Base-by-base conservation (phyloP, 2,797 vertebrate species). In the Dallia pectoralis region DNA sequence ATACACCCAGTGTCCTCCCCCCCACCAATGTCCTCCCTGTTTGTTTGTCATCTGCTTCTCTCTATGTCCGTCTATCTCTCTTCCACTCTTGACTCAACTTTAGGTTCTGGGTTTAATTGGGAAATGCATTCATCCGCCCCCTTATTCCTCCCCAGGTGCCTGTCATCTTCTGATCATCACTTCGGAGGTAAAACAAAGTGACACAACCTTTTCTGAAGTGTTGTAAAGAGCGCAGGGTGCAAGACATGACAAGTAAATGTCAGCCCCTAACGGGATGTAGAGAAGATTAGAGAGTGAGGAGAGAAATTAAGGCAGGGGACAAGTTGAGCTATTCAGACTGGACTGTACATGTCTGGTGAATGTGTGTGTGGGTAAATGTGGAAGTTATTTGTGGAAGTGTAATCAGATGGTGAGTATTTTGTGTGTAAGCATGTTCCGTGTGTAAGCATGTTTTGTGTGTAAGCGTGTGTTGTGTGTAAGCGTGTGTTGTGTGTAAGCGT, bases 141-240 rank as follows among this genome's bases (percentile, higher is more conserved):
- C 16, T 32, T 27, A 44, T 22, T 62, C 53, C 29, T 59, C 47
- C 16, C 71, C 48, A 61, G 77, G 79, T 77, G 72, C 71, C 77
- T 84, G 81, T 86, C 73, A 82, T 86, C 74, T 82, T 74, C 73
- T 78, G 51, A 69, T 36, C 72, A 82, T 83, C 77, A 79, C 72
- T 81, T 81, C 81, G 78, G 75, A 78, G 72, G 67, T 44, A n/a
- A n/a, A n/a, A n/a, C 12, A 44, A 44, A 4, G 12, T 36, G 3
- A 36, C 33, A 36, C 33, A 36, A 36, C 33, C 33, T 36, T 36
- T 7, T 36, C 33, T 36, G 7, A 36, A 3, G 3, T 36, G 33
- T 36, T n/a, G n/a, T n/a, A n/a, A n/a, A 36, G 8, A 36, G 33
- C 33, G 8, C 33, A 36, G 33, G 33, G 33, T 36, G 33, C 33